Evolutionary conservation across 2,113 vertebrate species (phyloP), one percentile per base, ranked within the genome.

Genomic region (Numida meleagris): DNA sequence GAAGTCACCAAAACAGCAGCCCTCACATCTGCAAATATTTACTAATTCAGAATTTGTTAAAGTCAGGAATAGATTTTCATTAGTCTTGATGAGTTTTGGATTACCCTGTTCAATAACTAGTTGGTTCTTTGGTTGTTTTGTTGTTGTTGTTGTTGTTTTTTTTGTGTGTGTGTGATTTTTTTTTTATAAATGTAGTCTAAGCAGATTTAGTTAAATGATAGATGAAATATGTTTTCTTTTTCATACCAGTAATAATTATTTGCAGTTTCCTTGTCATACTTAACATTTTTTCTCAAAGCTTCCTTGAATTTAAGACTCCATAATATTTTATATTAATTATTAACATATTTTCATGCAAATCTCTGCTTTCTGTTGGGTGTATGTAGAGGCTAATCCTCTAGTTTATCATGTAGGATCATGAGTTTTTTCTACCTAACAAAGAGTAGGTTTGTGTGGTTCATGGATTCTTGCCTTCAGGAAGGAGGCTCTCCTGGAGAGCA

Each of bases 201-300:
- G 16, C 15, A 65, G 18, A 51, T 55, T 57, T 85, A 12, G 46
- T 40, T 57, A 70, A 46, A 71, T 73, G 55, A 29, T 70, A 89
- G 72, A 62, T 50, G 21, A 92, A 89, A 82, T 27, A 80, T 8
- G 14, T 88, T 95, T 85, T 43, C 33, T 96, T 96, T 88, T 84
- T 96, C 86, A 75, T 66, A 90, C 79, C 63, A 25, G 82, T 91
- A 90, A n/a, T 85, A 89, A 90, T 86, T 59, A 42, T 82, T 94
- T 93, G 88, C 86, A 96, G 81, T 91, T 87, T 89, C 94, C 85
- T 95, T 58, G 40, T 10, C 13, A 53, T 53, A 38, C 31, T 73
- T 40, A 82, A 40, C 4, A 23, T 6, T 63, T 72, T 40, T 12
- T 7, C 14, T 58, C 31, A 59, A 19, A 81, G 34, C 6, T 68